Evolutionary conservation across 2,888 invertebrate species (phyloP).

Genomic region (Graphium colonna): DNA sequence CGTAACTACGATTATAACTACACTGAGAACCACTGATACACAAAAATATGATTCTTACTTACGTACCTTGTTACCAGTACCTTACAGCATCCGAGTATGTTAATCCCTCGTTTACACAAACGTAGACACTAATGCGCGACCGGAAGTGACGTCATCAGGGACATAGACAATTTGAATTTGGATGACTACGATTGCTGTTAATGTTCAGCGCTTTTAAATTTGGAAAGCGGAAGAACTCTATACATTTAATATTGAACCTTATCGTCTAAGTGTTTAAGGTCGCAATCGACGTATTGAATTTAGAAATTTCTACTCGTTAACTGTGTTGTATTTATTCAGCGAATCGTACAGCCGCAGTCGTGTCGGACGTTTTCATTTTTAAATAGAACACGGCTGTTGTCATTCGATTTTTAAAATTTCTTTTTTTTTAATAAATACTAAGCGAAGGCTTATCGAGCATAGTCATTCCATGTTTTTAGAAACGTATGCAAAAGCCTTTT

Average conservation of each 20-base stretch:
- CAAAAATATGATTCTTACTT: too few species aligned
- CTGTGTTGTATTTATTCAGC: not conserved
- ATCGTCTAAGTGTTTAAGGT: not conserved
- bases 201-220: constrained; percentile 56
- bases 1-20: too few species aligned
- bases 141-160: not conserved
- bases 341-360: constrained; percentile 9
- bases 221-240: constrained; percentile 45
- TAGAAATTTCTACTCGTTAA: not conserved
- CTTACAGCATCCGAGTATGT: too few species aligned
- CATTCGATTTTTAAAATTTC: not conserved
- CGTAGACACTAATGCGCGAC: too few species aligned
- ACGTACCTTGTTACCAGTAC: too few species aligned
- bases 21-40: too few species aligned
- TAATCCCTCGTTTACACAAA: too few species aligned
- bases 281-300: not conserved
- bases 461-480: not conserved
- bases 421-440: not conserved
- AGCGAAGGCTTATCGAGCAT: not conserved
- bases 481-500: not conserved
- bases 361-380: constrained; percentile 1
- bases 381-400: not conserved
- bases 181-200: constrained; percentile 30
- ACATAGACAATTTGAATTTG: not conserved
- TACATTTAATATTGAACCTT: constrained; percentile 24